Evolutionary conservation across 2,888 invertebrate species (phyloP).

Genomic region (Drosophila meridiana): DNA sequence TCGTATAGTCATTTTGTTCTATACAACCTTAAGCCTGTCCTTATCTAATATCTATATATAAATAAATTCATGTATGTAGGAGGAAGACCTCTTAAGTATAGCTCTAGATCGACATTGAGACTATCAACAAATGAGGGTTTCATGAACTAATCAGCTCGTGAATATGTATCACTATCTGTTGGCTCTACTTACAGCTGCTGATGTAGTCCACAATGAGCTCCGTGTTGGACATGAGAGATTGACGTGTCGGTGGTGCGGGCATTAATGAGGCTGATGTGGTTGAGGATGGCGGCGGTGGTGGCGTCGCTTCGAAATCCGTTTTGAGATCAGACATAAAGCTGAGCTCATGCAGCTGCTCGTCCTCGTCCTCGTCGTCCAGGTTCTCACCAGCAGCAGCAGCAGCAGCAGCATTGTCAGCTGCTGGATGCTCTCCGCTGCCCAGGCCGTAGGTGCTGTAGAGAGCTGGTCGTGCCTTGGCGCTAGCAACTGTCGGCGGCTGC

Average conservation of each 20-base stretch:
- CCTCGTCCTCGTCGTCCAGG: conserved; percentile 30
- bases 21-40: too few species aligned
- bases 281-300: neutral
- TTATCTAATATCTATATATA: too few species aligned
- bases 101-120: too few species aligned
- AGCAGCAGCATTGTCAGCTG: neutral
- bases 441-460: conserved; percentile 39
- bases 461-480: conserved; percentile 31
- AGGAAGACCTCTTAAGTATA: too few species aligned
- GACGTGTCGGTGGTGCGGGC: conserved; percentile 6
- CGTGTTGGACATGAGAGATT: conserved; percentile 39
- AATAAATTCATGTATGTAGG: too few species aligned
- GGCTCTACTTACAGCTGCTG: conserved; percentile 86
- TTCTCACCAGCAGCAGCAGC: neutral
- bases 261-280: neutral
- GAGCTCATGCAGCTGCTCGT: conserved; percentile 55
- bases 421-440: neutral
- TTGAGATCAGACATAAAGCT: conserved; percentile 66
- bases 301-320: conserved; percentile 29
- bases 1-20: too few species aligned
- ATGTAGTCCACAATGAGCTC: conserved; percentile 87
- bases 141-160: too few species aligned
- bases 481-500: conserved; percentile 19
- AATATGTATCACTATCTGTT: neutral
- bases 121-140: too few species aligned